A percentile compares a stretch with the other conserved stretches of the same genome.
These are phyloP conservation scores for Zoroaster sp. DNA, from an alignment of 53 echinoderm and acorn worm genomes.

Conservation along the genomic window DNA sequence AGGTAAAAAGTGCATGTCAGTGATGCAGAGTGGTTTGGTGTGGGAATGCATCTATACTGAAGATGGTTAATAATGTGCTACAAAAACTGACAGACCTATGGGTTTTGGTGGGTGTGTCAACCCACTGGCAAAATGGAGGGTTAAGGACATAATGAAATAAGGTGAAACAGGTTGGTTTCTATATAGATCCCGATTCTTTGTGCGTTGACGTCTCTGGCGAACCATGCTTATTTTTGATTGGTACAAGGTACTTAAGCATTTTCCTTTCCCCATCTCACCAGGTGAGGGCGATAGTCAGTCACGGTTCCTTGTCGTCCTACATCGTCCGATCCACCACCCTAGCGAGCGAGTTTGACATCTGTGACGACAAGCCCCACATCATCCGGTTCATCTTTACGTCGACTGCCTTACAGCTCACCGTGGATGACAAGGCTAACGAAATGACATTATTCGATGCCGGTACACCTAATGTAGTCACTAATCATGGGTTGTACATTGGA, in stretches of 20 bases:
- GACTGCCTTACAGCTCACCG: constrained; percentile 46
- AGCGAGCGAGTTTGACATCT: constrained; percentile 72
- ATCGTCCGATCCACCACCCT: constrained; percentile 75
- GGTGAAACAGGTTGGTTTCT: too few relatives aligned
- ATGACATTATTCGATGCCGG: constrained; percentile 53
- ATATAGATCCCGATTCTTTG: too few relatives aligned
- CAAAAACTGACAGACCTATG: too few relatives aligned
- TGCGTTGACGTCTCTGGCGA: not conserved
- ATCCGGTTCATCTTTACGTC: constrained; percentile 46
- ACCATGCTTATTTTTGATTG: not conserved
- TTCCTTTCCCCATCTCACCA: constrained; percentile 6
- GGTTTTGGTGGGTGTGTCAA: too few relatives aligned
- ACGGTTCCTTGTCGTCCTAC: constrained; percentile 54
- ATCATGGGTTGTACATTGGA: constrained; percentile 66
- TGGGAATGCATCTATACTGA: too few relatives aligned
- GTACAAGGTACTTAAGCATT: not conserved
- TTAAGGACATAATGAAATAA: too few relatives aligned
- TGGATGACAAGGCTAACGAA: constrained; percentile 64
- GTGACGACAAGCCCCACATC: constrained; percentile 76
- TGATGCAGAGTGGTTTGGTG: too few relatives aligned
- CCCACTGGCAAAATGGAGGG: too few relatives aligned
- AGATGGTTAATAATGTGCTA: too few relatives aligned
- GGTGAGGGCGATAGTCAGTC: constrained; percentile 79
- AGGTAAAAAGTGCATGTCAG: too few relatives aligned
- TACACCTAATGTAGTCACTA: constrained; percentile 27